These are phyloP conservation scores for Drosophila nr. fundita DNA, from an alignment of 2,888 invertebrate genomes.

Conservation along the genomic window DNA sequence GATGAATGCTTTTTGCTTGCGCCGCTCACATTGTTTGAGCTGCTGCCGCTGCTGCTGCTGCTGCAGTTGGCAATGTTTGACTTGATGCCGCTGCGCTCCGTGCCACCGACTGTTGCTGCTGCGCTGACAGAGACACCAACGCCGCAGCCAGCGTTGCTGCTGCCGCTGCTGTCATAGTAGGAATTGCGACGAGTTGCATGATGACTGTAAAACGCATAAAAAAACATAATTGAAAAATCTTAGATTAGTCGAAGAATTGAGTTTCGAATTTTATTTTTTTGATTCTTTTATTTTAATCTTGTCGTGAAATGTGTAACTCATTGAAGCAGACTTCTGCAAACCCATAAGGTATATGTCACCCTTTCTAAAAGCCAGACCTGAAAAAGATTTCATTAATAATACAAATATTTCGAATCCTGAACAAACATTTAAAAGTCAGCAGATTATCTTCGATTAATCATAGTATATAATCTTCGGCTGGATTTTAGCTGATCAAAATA, in stretches of 20 bases:
- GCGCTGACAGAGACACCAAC: conserved; percentile 5
- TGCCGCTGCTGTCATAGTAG: conserved; percentile 73
- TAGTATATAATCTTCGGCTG: background rate
- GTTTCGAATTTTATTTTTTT: background rate
- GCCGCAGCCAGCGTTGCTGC: conserved; percentile 44
- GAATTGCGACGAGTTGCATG: conserved; percentile 77
- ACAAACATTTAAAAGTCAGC: background rate
- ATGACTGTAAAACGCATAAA: conserved; percentile 57
- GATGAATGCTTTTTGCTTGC: conserved; percentile 59
- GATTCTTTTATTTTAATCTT: background rate
- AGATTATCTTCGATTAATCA: background rate
- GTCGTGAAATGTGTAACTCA: background rate
- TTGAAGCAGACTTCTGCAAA: background rate
- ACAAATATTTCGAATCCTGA: no score
- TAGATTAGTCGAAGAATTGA: background rate
- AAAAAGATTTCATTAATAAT: background rate
- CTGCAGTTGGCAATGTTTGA: conserved; percentile 53
- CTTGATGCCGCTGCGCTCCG: conserved; percentile 60
- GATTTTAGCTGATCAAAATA: background rate
- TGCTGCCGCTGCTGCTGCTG: conserved; percentile 30
- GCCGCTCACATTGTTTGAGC: conserved; percentile 30
- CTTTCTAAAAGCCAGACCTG: no score
- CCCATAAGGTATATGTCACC: no score
- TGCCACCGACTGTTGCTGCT: conserved; percentile 25
- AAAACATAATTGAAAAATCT: background rate